Evolutionary conservation across 2,113 vertebrate genomes (phyloP).

Genomic region (Synodontis membranacea): DNA sequence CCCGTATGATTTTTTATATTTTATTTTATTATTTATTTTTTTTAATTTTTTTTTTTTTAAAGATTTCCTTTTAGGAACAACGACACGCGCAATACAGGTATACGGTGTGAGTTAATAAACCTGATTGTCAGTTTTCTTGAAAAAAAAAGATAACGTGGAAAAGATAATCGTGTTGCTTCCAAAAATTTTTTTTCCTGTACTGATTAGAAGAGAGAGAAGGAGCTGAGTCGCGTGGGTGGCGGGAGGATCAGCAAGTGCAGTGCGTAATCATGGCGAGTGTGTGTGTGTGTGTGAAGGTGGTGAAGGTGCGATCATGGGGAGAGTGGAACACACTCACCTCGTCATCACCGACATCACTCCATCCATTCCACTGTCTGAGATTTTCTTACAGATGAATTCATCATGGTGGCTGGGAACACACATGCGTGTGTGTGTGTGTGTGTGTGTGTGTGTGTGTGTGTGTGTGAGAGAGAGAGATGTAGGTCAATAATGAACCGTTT

Average conservation of each 20-base stretch:
- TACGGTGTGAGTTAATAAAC: too few species aligned
- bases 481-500: neutral
- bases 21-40: too few species aligned
- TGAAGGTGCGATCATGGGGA: neutral
- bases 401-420: neutral
- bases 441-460: slow-evolving; percentile 22
- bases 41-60: too few species aligned
- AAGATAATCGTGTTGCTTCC: neutral
- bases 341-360: neutral
- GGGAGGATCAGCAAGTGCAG: neutral
- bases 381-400: neutral
- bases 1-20: neutral
- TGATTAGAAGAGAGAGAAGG: neutral
- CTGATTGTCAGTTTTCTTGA: too few species aligned
- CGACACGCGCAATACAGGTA: too few species aligned
- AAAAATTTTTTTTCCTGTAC: neutral
- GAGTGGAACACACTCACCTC: neutral
- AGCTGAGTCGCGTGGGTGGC: neutral
- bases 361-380: neutral
- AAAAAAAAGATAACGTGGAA: too few species aligned
- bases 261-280: neutral
- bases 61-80: neutral
- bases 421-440: neutral
- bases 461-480: neutral
- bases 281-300: neutral